These are phyloP conservation scores for Agriopis marginaria DNA, from an alignment of 2,888 invertebrate species.

Conservation along the genomic window DNA sequence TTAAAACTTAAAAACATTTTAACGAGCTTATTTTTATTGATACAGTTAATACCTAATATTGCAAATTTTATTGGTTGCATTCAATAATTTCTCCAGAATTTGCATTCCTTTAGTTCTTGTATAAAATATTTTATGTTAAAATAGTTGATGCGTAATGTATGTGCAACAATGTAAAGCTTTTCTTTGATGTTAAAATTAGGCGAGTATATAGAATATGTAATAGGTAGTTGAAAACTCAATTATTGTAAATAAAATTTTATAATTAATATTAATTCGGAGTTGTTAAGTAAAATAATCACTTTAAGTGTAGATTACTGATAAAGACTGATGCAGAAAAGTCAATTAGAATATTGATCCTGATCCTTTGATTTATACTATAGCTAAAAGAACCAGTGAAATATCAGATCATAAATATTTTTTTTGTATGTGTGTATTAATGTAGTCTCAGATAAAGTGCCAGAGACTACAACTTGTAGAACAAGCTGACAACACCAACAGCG, in stretches of 20 bases:
- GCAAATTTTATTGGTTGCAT: neutral
- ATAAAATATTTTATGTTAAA: neutral
- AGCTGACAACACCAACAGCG: too few species aligned
- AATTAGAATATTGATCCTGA: conserved; percentile 54
- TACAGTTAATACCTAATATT: neutral
- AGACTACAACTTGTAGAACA: too few species aligned
- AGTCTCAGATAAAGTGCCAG: too few species aligned
- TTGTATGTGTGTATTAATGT: too few species aligned
- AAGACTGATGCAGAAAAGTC: conserved; percentile 72
- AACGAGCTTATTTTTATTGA: neutral
- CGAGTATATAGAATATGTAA: too few species aligned
- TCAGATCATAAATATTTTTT: neutral
- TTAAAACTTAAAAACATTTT: too few species aligned
- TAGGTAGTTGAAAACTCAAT: neutral
- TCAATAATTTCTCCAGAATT: neutral
- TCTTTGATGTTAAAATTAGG: too few species aligned
- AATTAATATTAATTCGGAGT: neutral
- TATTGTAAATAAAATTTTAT: conserved; percentile 6
- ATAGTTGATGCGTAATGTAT: neutral
- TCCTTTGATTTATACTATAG: neutral
- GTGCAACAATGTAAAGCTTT: too few species aligned
- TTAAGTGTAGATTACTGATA: conserved; percentile 40
- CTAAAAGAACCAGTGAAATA: conserved; percentile 14
- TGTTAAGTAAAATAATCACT: neutral
- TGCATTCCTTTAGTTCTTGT: conserved; percentile 7